Base-by-base conservation (phyloP, 2,888 invertebrate genomes). In the Tenthredo mesomela region DNA sequence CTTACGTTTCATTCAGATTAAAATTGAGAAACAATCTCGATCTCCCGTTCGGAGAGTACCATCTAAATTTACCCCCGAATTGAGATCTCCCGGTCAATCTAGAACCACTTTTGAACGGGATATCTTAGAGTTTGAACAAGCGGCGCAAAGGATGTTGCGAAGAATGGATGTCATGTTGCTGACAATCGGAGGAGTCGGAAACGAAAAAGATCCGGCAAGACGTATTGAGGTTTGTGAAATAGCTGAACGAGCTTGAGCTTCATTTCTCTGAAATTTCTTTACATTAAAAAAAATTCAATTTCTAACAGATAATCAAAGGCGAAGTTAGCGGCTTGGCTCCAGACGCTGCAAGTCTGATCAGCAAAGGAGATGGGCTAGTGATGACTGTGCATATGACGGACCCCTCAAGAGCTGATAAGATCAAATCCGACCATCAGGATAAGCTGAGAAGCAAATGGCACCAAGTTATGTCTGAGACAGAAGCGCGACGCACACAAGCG, bases 271-370 rank as follows among this genome's bases (percentile, higher is more conserved):
- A 21, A 65, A 43, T 70, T 18, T 12, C 12, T 47, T 67, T 50
- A n/a, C 58, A 37, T 29, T 1, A 2, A 7, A 70, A 7, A 70
- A 33, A 47, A 67, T 10, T 82, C 4, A n/a, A 70, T 82, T 43
- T 82, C 21, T 25, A 88, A 2, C 89, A 96, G 96, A 94, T 95
- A 85, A 91, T 96, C 87, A 96, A 96, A 91, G 93, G 94, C 88
- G 96, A 96, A 92, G 92, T 96, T 86, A 95, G 95, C 50, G 93
- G 94, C 84, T 92, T 97, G 87, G 97, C 97, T 15, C 96, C 96
- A 2, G 97, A 96, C 91, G 97, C 97, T 85, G 97, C 97, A 7
- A 95, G 96, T 85, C 94, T 97, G 50, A 97, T 97, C 87, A 97
- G 97, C 25, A 96, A 96, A 90, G 97, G 97, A 0, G 97, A 97